Evolutionary conservation across 2,888 invertebrate species (phyloP), one percentile per base, ranked within the genome.

Genomic region (Anagyrus pseudococci): DNA sequence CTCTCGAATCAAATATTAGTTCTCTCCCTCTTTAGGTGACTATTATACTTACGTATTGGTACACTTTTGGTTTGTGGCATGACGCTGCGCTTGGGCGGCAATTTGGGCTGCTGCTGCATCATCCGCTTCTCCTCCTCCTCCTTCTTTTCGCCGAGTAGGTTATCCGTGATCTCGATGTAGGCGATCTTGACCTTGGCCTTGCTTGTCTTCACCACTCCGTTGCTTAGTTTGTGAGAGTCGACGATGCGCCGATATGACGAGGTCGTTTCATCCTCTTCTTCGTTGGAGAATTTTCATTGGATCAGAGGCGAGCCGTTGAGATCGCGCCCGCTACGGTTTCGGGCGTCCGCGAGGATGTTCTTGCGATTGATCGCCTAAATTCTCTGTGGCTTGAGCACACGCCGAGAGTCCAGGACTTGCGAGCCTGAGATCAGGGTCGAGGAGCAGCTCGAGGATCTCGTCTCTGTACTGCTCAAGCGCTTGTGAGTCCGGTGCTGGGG

Each of bases 321-420:
- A 78, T 91, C 91, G 70, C 88, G 86, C 6, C 93, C 94, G 77
- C 92, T 93, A 73, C 93, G 87, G 77, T 91, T 92, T 81, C 92
- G 90, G 1, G 94, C 93, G 50, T 93, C 93, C 22, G 93, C 92
- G 55, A 94, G 83, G 69, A 94, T 93, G 77, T 93, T 94, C 80
- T 93, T 91, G 56, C 94, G 86, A 78, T 93, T 94, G 67, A 92
- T 89, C 1, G 92, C 92, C 79, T 93, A 93, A 43, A 92, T 89
- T 73, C 91, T 92, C 71, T 89, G 88, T 1, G 89, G 86, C 81
- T 92, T 94, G 55, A 93, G 83, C 70, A 93, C 86, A 70, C 92
- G 85, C 55, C 78, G 71, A 83, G 87, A 81, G n/a, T n/a, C n/a
- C n/a, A n/a, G n/a, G n/a, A n/a, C 19, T 79, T 89, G 89, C 4